Conservation (phyloP, 1,140 invertebrate species). For the Ceratosolen solmsi region DNA sequence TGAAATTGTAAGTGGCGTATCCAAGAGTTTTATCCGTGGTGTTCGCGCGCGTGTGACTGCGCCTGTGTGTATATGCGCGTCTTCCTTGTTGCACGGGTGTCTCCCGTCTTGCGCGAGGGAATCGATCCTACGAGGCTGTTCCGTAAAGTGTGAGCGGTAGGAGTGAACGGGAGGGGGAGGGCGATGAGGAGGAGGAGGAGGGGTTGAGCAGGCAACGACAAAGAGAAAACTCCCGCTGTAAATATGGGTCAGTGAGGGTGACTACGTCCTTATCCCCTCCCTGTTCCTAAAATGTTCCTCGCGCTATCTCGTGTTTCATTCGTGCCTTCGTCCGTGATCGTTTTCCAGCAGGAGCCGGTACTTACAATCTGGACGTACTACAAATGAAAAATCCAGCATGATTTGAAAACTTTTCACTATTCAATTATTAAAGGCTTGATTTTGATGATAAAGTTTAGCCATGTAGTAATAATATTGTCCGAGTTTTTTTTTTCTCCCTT, state of each 20-base stretch:
- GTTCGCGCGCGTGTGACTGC: background rate
- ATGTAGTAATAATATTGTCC: too few relatives aligned
- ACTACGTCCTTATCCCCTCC: background rate
- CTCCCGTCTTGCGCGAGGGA: background rate
- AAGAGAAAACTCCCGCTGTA: background rate
- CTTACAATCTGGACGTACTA: too few relatives aligned
- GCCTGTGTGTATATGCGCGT: background rate
- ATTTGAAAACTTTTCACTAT: too few relatives aligned
- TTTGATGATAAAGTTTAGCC: too few relatives aligned
- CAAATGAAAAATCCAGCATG: too few relatives aligned
- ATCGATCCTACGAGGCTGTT: conserved; percentile 14
- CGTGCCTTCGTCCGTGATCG: background rate
- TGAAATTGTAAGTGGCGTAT: background rate
- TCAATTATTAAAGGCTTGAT: too few relatives aligned
- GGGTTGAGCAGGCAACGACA: background rate
- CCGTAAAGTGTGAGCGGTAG: background rate
- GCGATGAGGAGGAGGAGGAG: background rate
- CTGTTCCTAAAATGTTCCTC: background rate
- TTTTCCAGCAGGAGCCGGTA: background rate
- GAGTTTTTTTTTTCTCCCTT: too few relatives aligned
- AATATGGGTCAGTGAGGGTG: conserved; percentile 33
- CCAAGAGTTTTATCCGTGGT: background rate
- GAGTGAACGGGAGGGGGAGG: too few relatives aligned
- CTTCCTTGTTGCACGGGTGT: too few relatives aligned
- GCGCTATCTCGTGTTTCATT: background rate